Base-by-base conservation (phyloP, 1,140 invertebrate species). In the Theocolax elegans region DNA sequence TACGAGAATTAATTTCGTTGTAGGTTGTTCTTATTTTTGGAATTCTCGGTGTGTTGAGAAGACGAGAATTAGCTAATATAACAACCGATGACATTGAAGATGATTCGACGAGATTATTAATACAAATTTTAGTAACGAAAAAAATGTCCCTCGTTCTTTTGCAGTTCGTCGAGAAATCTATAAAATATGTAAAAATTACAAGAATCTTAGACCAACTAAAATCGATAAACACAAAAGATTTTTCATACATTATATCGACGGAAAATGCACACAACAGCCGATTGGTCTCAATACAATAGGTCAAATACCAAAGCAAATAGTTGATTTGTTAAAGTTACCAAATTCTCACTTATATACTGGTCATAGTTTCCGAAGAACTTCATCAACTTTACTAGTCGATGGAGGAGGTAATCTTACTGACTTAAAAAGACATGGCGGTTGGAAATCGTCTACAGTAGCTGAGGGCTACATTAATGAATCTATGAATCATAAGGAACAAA, bases 181-280 rank as follows among this genome's bases (percentile, higher is more conserved):
- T 19, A 13, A 42, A 4, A 66, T 54, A 29, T 35, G 15, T 42
- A 19, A 12, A 51, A 64, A 35, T n/a, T 64, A 64, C 29, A 35
- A 31, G 21, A 49, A 10, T 19, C 15, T 49, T 2, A 17, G 25
- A 51, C 27, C 51, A 15, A 46, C 27, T 17, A n/a, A 35, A 8
- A 56, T 56, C 27, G 53, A 56, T 6, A 56, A 56, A 35, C 53
- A 56, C 53, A 35, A 56, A 35, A 56, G 29, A 56, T 56, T 56
- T 17, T 56, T 53, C 19, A 8, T 53, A 53, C 12, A 56, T 56
- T 56, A 35, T 56, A 35, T 38, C 31, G 21, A 53, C n/a, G 49
- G 25, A 53, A 27, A 29, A 53, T 53, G 49, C 25, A 53, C 49
- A 27, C 49, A 23, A 25, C 25, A 53, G 49, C 25, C 49, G 25